Evolutionary conservation across 1,140 invertebrate genomes (phyloP), one percentile per base, ranked within the genome.

Genomic region (Ectropis grisescens): DNA sequence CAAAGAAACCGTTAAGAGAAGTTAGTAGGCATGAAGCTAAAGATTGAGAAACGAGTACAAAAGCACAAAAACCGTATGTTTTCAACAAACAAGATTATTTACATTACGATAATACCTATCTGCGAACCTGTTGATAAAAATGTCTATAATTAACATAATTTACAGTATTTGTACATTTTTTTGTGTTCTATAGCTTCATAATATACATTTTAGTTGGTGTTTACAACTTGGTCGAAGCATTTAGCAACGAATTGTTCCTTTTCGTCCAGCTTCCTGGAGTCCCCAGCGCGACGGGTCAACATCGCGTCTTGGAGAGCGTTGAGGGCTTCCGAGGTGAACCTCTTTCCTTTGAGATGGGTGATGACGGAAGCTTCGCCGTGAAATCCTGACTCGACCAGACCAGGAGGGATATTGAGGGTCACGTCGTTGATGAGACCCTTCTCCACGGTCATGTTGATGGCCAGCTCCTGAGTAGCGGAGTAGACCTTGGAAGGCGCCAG

Each of bases 221-320:
- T 83, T 14, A 83, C 76, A 28, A 82, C 76, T 64, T 83, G 79
- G 37, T 82, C 75, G 41, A 83, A 82, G 47, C 80, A 83, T 43
- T 80, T 82, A 0, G 82, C 79, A 9, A 83, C 75, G 50, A 83
- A 82, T 36, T 82, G 80, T 62, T 83, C 82, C 39, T 72, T 82
- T 5, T 82, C 79, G 35, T 81, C 79, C 27, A 84, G 48, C 39
- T 81, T 74, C 31, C 44, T 78, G 4, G 54, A 46, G 33, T 75
- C 74, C 34, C 44, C 44, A 2, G 47, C 47, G 32, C 76, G 76
- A 27, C 64, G 64, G 1, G 69, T 81, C 33, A 82, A 52, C 71
- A 84, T 70, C 1, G 78, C 80, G 19, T 82, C 70, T 36, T 84
- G 68, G 0, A 84, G 51, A 0, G 75, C 78, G 8, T 43, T 58